Evolutionary conservation across 2,888 invertebrate species (phyloP), one percentile per base, ranked within the genome.

Genomic region (Drosophila mimica): DNA sequence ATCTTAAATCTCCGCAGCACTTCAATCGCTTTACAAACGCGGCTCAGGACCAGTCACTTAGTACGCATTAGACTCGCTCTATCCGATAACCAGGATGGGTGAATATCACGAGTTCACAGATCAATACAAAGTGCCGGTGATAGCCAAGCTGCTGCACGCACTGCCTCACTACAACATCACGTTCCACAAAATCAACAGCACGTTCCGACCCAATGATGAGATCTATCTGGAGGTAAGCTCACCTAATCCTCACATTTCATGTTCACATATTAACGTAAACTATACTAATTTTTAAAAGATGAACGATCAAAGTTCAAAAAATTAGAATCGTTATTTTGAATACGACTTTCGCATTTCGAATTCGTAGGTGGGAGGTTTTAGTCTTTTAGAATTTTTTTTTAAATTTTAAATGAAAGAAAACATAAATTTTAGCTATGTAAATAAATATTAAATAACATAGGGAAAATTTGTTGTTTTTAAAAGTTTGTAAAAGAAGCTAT

Each of bases 131-230:
- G 96, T 97, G 94, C 96, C 97, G 93, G 95, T 96, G 92, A 95
- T 98, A 93, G 97, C 98, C 92, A 95, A 95, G 93, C 95, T 97
- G 94, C 96, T 98, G 93, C 98, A 98, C 94, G 95, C 96, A 89
- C 94, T 98, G 94, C 98, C 98, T 77, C 98, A 98, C 94, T 95
- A 98, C 93, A 98, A 98, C 94, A 97, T 98, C 91, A 96, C 97
- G 89, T 96, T 98, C 91, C 97, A 97, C 92, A 95, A 95, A 89
- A 97, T 98, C 94, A 98, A 98, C 94, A 97, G 96, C 92, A 97
- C 98, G 78, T 98, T 98, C 94, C 96, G 97, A 91, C 98, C 98
- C 56, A 95, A 96, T 90, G 97, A 97, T 92, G 96, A 97, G 88
- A 95, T 97, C 82, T 99, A 99, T 94, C 95, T 97, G 86, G 98